phyloP scores from a whole-genome alignment of 2,797 vertebrate species.

The Apogon talboti region DNA sequence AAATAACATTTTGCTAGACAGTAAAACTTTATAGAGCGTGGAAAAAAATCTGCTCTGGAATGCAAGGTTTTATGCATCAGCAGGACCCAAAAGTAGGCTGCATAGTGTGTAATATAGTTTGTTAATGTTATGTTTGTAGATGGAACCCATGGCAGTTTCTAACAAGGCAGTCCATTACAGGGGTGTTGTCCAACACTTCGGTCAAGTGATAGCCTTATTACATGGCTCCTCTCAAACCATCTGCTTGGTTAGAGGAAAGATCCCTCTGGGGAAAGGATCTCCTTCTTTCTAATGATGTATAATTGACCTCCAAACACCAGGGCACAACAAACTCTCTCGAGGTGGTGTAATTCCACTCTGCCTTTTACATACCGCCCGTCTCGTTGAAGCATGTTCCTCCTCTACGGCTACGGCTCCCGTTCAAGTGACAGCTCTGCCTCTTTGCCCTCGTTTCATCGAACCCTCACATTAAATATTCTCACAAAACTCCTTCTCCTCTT shows the following conservation, averaged over 20 bases:
- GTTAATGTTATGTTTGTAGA: constrained; percentile 57
- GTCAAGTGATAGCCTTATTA: constrained; percentile 77
- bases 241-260: constrained; percentile 68
- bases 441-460: constrained; percentile 26
- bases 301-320: constrained; percentile 81
- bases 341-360: constrained; percentile 75
- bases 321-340: constrained; percentile 72
- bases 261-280: constrained; percentile 73
- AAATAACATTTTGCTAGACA: constrained; percentile 51
- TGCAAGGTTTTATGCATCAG: constrained; percentile 40
- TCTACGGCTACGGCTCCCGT: constrained; percentile 52
- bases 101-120: constrained; percentile 45
- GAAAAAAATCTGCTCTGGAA: constrained; percentile 21
- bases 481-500: constrained; percentile 6
- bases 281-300: constrained; percentile 79
- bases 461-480: constrained; percentile 8
- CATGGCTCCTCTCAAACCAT: constrained; percentile 73
- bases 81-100: constrained; percentile 36
- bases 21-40: constrained; percentile 53
- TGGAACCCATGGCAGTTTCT: constrained; percentile 69
- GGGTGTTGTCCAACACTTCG: constrained; percentile 77
- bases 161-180: constrained; percentile 77
- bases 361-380: constrained; percentile 67
- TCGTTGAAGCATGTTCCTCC: constrained; percentile 70
- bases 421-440: constrained; percentile 53